Evolutionary conservation across 2,797 vertebrate species (phyloP), one percentile per base, ranked within the genome.

Genomic region (Pygocentrus nattereri): DNA sequence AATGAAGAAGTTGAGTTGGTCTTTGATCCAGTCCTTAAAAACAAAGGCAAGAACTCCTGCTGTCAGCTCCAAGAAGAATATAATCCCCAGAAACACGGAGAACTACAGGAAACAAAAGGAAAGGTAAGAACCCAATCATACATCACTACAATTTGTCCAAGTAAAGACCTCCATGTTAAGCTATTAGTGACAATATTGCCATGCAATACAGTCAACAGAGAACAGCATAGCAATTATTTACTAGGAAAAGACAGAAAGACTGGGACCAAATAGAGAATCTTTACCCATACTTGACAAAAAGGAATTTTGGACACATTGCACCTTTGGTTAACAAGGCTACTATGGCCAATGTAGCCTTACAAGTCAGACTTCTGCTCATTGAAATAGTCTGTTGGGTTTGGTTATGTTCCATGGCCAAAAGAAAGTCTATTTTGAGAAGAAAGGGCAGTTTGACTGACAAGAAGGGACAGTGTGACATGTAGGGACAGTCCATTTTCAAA

Each of bases 1-100:
- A 88, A 99, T 99, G 86, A 99, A 99, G 89, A 98, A 96, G 92
- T 99, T 97, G 76, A 99, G 96, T 93, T 99, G 98, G 91, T 99
- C 97, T 92, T 99, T 99, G 92, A 99, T 99, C 98, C 98, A 99
- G 90, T 99, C 98, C 94, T 99, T 99, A 93, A 99, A 99, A 88
- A 99, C 98, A 89, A 99, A 99, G 31, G 98, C 98, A 92, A 99
- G 91, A 87, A 99, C 93, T 71, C 98, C 98, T 13, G 98, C 96
- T 7, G 98, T 99, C 87, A 99, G 95, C 93, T 99, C 98, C 96
- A 99, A 90, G 93, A 99, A 99, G 93, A 99, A 99, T 90, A 99
- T 99, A 86, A 99, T 98, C 58, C 98, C 98, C 91, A 99, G 94
- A 92, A 99, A 99, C 82, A 99, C 98, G 0, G 98, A 99, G 91